Evolutionary conservation across 2,797 vertebrate genomes (phyloP).

Genomic region (Phrynocephalus vlangalii): DNA sequence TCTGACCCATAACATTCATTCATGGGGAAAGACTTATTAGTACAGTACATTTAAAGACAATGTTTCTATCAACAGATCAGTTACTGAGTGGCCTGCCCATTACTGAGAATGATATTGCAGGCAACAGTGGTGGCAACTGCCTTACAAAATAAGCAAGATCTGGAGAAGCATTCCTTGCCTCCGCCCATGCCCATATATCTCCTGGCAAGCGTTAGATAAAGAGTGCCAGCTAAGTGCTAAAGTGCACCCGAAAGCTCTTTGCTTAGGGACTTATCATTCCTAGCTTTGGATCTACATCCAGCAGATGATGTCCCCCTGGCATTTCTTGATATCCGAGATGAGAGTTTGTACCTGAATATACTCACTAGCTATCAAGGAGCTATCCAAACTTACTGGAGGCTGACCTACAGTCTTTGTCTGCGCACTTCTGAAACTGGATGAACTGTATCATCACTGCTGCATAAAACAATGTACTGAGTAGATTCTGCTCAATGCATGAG

Average conservation of each 20-base stretch:
- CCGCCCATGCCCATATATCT: not conserved
- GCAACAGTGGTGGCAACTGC: not conserved
- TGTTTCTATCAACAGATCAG: not conserved
- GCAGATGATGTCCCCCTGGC: not conserved
- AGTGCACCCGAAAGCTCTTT: not conserved
- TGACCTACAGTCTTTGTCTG: not conserved
- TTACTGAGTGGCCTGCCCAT: too few species aligned
- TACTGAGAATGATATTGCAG: not conserved
- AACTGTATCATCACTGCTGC: not conserved
- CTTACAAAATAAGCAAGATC: too few species aligned
- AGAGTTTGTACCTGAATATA: fast-evolving
- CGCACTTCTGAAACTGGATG: not conserved
- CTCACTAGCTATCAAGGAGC: not conserved
- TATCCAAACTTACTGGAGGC: not conserved
- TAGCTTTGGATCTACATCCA: not conserved
- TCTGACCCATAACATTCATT: not conserved
- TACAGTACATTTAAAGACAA: not conserved
- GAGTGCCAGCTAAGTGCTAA: not conserved
- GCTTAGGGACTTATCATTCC: not conserved
- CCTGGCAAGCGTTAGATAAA: not conserved
- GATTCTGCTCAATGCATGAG: not conserved
- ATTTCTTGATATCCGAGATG: not conserved
- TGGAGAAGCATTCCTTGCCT: not conserved
- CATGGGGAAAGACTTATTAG: too few species aligned
- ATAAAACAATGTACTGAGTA: constrained; percentile 2